Conservation (phyloP, 2,797 vertebrate species). For the Intellagama lesueurii region DNA sequence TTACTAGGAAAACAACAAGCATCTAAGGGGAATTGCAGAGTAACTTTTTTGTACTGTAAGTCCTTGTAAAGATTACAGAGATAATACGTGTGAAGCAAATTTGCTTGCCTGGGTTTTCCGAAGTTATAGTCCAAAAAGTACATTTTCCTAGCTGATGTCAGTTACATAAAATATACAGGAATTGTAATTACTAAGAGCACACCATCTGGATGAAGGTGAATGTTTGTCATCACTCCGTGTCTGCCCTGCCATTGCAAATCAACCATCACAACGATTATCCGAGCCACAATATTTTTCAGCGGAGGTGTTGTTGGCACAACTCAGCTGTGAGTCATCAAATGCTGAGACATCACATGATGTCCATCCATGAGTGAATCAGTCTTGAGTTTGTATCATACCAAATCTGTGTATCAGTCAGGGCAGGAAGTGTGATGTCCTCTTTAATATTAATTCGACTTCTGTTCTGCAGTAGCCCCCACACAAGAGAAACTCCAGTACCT, state of each 20-base stretch:
- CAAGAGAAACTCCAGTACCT: neutral
- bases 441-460: neutral
- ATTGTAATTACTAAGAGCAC: neutral
- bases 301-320: neutral
- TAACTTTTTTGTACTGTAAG: neutral
- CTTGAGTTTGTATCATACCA: neutral
- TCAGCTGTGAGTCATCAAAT: conserved; percentile 12
- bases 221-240: neutral
- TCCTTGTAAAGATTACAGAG: neutral
- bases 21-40: neutral
- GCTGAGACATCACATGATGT: neutral
- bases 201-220: neutral
- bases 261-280: neutral
- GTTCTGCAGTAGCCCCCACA: too few relatives aligned
- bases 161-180: neutral
- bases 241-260: neutral
- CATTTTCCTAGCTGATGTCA: neutral
- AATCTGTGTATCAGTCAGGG: neutral
- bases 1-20: neutral
- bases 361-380: conserved; percentile 19
- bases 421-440: neutral
- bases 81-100: neutral
- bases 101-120: too few relatives aligned
- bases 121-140: neutral
- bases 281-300: neutral